Conservation (phyloP, 2,797 vertebrate genomes). For the Meriones psammophilus region DNA sequence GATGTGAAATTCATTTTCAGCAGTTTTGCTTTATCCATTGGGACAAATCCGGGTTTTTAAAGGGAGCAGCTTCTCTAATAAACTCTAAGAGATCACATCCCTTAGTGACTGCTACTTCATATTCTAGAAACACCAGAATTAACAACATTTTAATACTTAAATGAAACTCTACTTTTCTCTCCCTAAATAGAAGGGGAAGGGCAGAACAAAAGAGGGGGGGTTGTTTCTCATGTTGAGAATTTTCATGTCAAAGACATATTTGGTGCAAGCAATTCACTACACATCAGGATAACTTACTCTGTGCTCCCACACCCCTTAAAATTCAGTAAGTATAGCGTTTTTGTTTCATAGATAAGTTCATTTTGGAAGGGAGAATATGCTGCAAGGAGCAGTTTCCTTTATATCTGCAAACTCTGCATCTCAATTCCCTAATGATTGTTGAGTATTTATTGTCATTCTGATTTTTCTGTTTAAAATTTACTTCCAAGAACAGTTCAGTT, state of each 20-base stretch:
- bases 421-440: conserved; percentile 69
- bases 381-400: conserved; percentile 73
- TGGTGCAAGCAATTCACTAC: conserved; percentile 63
- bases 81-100: not conserved
- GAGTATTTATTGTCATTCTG: conserved; percentile 66
- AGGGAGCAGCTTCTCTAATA: conserved; percentile 59
- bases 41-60: conserved; percentile 53
- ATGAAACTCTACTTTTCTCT: not conserved
- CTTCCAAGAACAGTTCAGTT: conserved; percentile 46
- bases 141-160: conserved; percentile 64
- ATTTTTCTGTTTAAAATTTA: conserved; percentile 56
- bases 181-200: not conserved
- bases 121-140: conserved; percentile 42
- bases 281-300: conserved; percentile 71
- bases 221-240: conserved; percentile 62
- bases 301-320: conserved; percentile 72
- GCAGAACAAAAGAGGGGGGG: not conserved
- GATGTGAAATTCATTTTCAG: conserved; percentile 74
- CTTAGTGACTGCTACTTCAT: not conserved
- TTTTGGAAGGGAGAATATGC: conserved; percentile 19
- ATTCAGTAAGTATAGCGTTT: conserved; percentile 58
- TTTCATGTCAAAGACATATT: conserved; percentile 61
- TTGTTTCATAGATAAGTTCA: conserved; percentile 72
- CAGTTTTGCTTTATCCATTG: conserved; percentile 52
- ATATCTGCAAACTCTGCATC: conserved; percentile 70